Conservation (phyloP, 2,797 vertebrate genomes). For the Sarcophilus harrisii region DNA sequence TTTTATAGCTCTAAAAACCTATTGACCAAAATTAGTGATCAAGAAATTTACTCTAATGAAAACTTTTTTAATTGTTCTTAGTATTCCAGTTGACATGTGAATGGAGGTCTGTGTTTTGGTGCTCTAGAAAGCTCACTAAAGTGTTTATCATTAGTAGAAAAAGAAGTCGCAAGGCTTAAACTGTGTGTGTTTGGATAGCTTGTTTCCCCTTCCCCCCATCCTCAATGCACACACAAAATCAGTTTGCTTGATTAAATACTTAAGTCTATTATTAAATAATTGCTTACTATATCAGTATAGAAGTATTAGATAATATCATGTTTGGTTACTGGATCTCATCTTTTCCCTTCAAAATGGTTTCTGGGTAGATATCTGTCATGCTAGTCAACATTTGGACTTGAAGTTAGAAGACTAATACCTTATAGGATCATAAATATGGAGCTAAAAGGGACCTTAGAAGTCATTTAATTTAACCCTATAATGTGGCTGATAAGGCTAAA, state of each 20-base stretch:
- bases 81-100: neutral
- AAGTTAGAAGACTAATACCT: neutral
- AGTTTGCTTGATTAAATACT: conserved; percentile 57
- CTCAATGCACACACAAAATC: conserved; percentile 4
- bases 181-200: conserved; percentile 52
- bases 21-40: neutral
- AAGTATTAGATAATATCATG: conserved; percentile 14
- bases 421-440: neutral
- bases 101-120: neutral
- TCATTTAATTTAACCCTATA: neutral
- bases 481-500: neutral
- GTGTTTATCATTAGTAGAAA: conserved; percentile 50
- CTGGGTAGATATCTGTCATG: conserved; percentile 18
- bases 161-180: conserved; percentile 57
- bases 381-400: neutral
- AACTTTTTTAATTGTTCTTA: neutral
- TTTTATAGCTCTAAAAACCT: neutral
- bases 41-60: neutral
- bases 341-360: conserved; percentile 5
- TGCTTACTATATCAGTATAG: neutral
- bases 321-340: neutral
- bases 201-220: conserved; percentile 11
- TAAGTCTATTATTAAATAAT: conserved; percentile 55
- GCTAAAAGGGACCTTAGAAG: no score
- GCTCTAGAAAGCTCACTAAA: neutral